Base-by-base conservation (phyloP, 2,113 vertebrate genomes). In the Urocitellus parryii region DNA sequence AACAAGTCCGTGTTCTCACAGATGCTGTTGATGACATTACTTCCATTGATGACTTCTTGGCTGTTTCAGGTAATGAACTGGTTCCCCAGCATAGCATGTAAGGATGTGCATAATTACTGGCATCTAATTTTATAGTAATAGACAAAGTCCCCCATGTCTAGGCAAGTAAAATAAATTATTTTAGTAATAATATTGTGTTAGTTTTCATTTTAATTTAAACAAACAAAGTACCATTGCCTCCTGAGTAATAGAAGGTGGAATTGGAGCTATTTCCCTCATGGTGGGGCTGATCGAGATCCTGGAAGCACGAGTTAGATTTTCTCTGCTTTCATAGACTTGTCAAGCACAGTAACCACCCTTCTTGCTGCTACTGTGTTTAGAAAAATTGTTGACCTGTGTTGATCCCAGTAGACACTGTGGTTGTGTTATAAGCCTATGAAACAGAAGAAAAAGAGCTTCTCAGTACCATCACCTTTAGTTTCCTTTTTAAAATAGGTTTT, bases 11-110 rank as follows among this genome's bases (percentile, higher is more conserved):
- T 0, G 99, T 99, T 94, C 99, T 99, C 96, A 99, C 99, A 0
- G 99, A 99, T 78, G 99, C 99, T 37, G 99, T 99, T 0, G 99
- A 99, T 97, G 99, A 99, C 98, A 99, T 99, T 97, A 99, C 99
- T 68, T 99, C 99, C 97, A 99, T 99, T 70, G 99, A 99, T 86
- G 99, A 99, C 99, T 99, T 99, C 98, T 98, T 99, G 97, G 99
- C 99, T 95, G 99, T 99, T 27, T 99, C 99, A 97, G 99, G 99
- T 99, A 98, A 99, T 96, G 94, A 67, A 68, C 73, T 93, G 42
- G 6, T 77, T 93, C 51, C 29, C 87, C 53, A 56, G 67, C 93
- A 76, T 84, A 82, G 34, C 72, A 22, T 77, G 63, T 95, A 45
- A 77, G 76, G 51, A 32, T 73, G 25, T 73, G 10, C 13, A 8